Evolutionary conservation across 2,797 vertebrate genomes (phyloP).

Genomic region (Tokudaia muenninki): DNA sequence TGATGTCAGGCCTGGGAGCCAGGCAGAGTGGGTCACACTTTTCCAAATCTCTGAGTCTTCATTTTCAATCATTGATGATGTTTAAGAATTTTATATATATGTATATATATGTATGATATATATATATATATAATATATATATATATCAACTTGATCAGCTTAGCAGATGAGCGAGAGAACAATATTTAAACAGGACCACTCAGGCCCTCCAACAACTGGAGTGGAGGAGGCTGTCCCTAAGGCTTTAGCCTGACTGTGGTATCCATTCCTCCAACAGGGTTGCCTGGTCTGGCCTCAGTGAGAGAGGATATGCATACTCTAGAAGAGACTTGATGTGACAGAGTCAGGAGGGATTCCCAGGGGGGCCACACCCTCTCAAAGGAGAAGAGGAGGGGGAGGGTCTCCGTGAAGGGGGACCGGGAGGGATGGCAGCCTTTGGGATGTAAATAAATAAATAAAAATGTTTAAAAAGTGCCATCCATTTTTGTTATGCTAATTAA

Average conservation of each 20-base stretch:
- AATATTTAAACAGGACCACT: neutral
- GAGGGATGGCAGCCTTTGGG: neutral
- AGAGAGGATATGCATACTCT: neutral
- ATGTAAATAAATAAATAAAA: neutral
- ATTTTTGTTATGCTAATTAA: conserved; percentile 52
- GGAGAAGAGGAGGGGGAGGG: neutral
- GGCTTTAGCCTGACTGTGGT: neutral
- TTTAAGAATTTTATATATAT: neutral
- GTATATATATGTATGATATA: neutral
- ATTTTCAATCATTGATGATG: neutral
- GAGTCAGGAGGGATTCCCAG: neutral
- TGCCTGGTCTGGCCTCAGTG: neutral
- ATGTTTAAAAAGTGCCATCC: neutral
- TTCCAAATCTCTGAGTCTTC: neutral
- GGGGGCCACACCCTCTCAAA: neutral
- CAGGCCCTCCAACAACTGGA: neutral
- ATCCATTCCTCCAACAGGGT: neutral
- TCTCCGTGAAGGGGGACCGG: neutral
- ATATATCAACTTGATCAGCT: neutral
- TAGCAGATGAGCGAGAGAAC: neutral
- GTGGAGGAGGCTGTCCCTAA: neutral
- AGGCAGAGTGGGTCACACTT: rapidly evolving
- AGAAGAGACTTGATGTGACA: neutral
- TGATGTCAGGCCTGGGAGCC: neutral
- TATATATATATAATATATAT: neutral